Percentiles rank a stretch among this genome's conserved stretches.
phyloP scores from a whole-genome alignment of 2,113 vertebrate species.

The Callorhinus ursinus region DNA sequence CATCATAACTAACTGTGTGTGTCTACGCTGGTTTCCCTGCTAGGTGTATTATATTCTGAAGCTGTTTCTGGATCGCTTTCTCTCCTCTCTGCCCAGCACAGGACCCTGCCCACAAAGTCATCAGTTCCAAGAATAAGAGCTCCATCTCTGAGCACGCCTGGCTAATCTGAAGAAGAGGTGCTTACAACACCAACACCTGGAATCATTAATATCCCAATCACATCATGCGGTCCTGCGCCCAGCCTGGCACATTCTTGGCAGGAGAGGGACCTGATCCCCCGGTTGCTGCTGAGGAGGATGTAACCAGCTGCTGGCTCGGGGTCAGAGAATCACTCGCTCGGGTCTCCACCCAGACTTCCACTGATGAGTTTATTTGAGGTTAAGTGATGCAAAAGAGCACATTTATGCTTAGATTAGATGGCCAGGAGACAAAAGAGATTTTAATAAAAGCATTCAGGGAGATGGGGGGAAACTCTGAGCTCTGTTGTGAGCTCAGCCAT shows the following conservation, averaged over 20 bases:
- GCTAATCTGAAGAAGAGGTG: background rate
- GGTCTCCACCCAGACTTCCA: background rate
- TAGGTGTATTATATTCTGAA: background rate
- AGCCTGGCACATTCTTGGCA: background rate
- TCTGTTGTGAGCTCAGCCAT: background rate
- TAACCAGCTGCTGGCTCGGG: background rate
- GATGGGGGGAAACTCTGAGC: background rate
- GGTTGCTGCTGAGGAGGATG: background rate
- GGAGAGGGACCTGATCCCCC: background rate
- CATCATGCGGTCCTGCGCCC: background rate
- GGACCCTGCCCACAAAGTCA: background rate
- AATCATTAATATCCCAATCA: background rate
- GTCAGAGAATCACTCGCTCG: background rate
- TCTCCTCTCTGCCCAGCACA: background rate
- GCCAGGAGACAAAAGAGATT: background rate
- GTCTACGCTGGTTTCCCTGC: background rate
- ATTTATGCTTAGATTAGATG: background rate
- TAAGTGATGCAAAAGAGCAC: background rate
- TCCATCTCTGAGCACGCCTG: background rate
- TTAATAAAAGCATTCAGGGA: background rate
- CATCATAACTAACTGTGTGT: background rate
- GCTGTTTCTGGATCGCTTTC: background rate
- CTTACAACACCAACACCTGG: background rate
- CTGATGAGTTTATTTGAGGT: constrained; percentile 30
- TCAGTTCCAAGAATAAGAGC: background rate